Percentiles rank a stretch among this genome's conserved stretches.
Conservation (phyloP, 2,113 vertebrate species). For the Anarhynchus alexandrinus region DNA sequence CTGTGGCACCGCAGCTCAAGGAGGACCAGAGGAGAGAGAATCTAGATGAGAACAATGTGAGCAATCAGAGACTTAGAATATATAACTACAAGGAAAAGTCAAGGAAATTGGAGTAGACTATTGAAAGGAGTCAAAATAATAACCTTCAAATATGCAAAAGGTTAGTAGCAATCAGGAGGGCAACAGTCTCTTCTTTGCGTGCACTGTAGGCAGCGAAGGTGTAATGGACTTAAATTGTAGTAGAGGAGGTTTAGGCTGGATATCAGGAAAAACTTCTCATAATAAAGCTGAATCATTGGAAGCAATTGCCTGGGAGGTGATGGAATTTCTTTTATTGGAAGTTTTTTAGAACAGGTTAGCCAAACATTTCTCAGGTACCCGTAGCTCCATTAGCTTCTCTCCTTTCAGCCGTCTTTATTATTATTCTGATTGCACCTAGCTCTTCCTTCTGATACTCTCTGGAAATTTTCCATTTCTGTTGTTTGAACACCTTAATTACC, state of each 20-base stretch:
- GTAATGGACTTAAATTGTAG: constrained; percentile 31
- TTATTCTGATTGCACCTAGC: background rate
- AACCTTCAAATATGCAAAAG: constrained; percentile 36
- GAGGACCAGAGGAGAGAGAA: background rate
- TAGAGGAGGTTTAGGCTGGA: background rate
- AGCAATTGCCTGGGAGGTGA: background rate
- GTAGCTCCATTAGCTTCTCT: background rate
- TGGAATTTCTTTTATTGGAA: constrained; percentile 31
- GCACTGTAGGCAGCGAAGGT: background rate
- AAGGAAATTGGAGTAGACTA: background rate
- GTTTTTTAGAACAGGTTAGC: constrained; percentile 8
- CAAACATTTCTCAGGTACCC: background rate
- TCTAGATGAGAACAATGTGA: background rate
- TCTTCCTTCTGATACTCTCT: background rate
- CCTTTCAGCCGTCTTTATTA: background rate
- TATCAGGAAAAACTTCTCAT: constrained; percentile 14
- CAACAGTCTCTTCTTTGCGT: background rate
- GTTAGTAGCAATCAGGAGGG: constrained; percentile 5
- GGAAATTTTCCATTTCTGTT: background rate
- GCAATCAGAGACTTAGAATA: constrained; percentile 23
- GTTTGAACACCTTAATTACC: background rate
- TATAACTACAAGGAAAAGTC: background rate
- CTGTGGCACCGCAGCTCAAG: background rate
- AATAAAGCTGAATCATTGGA: constrained; percentile 4
- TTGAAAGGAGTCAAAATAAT: constrained; percentile 2